A percentile compares a stretch with the other conserved stretches of the same genome.
phyloP scores from a whole-genome alignment of 2,888 invertebrate species.

The Trissoscelio sp. region DNA sequence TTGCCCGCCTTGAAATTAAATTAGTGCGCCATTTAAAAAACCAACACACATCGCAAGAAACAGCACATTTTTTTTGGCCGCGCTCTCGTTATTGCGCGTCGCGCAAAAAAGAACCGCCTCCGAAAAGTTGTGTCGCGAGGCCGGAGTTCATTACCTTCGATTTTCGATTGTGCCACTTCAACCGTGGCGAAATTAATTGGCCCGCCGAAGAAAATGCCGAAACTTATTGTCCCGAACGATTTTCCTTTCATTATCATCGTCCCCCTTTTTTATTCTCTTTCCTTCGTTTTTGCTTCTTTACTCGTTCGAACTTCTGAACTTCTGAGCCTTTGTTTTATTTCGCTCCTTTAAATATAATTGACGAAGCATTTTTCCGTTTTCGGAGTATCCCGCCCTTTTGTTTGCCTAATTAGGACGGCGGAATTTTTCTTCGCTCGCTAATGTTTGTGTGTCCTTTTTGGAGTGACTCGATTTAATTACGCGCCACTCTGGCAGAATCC shows the following conservation, averaged over 20 bases:
- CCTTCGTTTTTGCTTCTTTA: not conserved
- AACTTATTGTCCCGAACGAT: constrained; percentile 29
- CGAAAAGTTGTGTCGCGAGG: constrained; percentile 11
- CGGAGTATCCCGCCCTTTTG: constrained; percentile 32
- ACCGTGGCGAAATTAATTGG: constrained; percentile 68
- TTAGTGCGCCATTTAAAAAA: constrained; percentile 44
- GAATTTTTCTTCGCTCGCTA: constrained; percentile 46
- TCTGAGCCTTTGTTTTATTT: constrained; percentile 38
- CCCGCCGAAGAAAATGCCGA: constrained; percentile 42
- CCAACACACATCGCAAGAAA: constrained; percentile 13
- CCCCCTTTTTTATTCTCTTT: not conserved
- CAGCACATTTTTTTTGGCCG: not conserved
- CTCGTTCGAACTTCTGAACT: constrained; percentile 19
- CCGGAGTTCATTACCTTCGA: constrained; percentile 38
- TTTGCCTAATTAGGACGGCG: constrained; percentile 45
- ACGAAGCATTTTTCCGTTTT: constrained; percentile 45
- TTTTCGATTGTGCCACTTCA: constrained; percentile 32
- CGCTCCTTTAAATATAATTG: constrained; percentile 53
- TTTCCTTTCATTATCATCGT: constrained; percentile 39
- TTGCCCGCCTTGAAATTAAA: constrained; percentile 41
- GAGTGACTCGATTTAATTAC: constrained; percentile 72
- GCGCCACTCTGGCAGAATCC: constrained; percentile 51
- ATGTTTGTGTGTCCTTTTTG: constrained; percentile 41
- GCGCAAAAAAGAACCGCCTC: constrained; percentile 1
- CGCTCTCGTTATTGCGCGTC: constrained; percentile 6